phyloP scores from a whole-genome alignment of 2,113 vertebrate species.

The Oryzias javanicus region DNA sequence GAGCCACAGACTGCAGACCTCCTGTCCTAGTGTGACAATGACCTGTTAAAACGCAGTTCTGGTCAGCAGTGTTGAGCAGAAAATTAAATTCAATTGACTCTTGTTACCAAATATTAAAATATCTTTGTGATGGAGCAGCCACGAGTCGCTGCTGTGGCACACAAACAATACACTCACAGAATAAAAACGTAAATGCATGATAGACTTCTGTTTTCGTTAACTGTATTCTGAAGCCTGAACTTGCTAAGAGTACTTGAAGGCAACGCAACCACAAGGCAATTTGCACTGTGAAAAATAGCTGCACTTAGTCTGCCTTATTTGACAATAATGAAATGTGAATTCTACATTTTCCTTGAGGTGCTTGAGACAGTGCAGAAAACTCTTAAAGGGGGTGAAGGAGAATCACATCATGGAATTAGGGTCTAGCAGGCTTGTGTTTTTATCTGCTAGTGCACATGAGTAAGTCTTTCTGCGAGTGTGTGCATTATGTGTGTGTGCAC shows the following conservation, averaged over 20 bases:
- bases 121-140: no score
- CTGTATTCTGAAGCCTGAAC: constrained; percentile 33
- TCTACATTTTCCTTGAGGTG: constrained; percentile 63
- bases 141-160: constrained; percentile 8
- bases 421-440: constrained; percentile 42
- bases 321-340: constrained; percentile 71
- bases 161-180: constrained; percentile 27
- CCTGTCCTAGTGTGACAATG: no score
- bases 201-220: constrained; percentile 25
- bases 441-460: constrained; percentile 48
- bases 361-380: constrained; percentile 63
- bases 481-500: constrained; percentile 8
- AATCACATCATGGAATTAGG: constrained; percentile 50
- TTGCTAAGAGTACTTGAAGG: constrained; percentile 42
- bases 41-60: no score
- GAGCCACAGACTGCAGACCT: no score
- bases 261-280: constrained; percentile 56
- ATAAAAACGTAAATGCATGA: constrained; percentile 34
- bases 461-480: constrained; percentile 19
- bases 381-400: constrained; percentile 53
- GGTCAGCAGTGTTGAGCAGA: no score
- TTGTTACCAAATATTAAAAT: no score
- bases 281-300: constrained; percentile 61
- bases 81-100: no score
- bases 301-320: constrained; percentile 58